Base-by-base conservation (phyloP, 2,797 vertebrate species). In the Hemibagrus guttatus region DNA sequence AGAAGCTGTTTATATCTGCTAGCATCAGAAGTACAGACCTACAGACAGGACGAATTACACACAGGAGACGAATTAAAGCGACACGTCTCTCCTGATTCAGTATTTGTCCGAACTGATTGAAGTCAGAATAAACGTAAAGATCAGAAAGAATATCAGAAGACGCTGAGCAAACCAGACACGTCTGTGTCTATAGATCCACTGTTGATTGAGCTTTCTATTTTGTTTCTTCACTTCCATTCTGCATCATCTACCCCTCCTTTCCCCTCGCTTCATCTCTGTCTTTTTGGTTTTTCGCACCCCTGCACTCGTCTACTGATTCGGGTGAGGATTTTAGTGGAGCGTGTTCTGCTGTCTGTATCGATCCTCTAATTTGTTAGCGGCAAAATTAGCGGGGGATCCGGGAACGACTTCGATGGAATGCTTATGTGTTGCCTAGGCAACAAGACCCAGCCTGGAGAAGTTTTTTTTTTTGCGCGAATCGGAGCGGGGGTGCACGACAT, bases 341-440 rank as follows among this genome's bases (percentile, higher is more conserved):
- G n/a, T 56, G 49, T 31, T 42, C 52, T 61, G 56, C 69, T 19
- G 56, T 75, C 39, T 28, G 56, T 61, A 64, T 76, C 21, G 84
- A 85, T 64, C 66, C 46, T 64, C 72, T 17, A 64, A 66, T 75
- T 78, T 58, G 31, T 84, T 75, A 75, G 83, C 54, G 1, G 56
- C 26, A 46, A 61, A 84, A 84, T 84, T 61, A 84, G 61, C 83
- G 42, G 54, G 71, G 56, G 54, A 16, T 69, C 56, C 59, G 58
- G 74, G 74, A 85, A 78, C 11, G 42, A 66, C 74, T 76, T 31
- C 61, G 59, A 35, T 8, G 74, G 84, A 78, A 85, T 85, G 84
- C 84, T 76, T 78, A 64, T 42, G 72, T 28, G 61, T 85, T 39
- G 17, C 84, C 74, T 54, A 66, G 84, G 84, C 72, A 85, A 85